These are phyloP conservation scores for Mastomys natalensis DNA, from an alignment of 2,113 vertebrate species.

Conservation along the genomic window DNA sequence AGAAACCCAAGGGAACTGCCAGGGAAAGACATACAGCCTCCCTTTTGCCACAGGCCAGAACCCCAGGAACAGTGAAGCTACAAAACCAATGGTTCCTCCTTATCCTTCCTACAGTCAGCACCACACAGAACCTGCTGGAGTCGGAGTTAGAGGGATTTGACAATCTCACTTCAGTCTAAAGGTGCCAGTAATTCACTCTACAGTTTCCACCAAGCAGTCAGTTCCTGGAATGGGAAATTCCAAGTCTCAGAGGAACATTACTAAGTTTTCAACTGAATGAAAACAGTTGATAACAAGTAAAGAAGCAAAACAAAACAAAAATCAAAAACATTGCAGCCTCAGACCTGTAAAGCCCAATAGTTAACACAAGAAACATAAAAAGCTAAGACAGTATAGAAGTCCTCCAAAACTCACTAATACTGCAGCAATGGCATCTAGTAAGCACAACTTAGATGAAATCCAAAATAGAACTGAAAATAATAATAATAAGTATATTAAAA, in stretches of 20 bases:
- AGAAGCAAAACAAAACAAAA: neutral
- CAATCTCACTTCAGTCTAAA: neutral
- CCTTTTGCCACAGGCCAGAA: neutral
- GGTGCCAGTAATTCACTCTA: neutral
- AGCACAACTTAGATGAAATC: neutral
- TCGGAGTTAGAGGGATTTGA: neutral
- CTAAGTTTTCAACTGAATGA: neutral
- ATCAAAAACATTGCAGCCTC: no score
- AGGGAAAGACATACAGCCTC: neutral
- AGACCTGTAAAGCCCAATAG: neutral
- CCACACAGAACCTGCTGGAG: neutral
- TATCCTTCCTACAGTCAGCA: no score
- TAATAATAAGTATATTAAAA: neutral
- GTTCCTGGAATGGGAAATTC: neutral
- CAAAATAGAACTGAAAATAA: neutral
- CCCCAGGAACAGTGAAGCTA: neutral
- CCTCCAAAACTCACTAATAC: neutral
- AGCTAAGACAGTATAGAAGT: neutral
- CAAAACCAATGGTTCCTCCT: neutral
- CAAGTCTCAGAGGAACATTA: neutral
- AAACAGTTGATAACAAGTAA: neutral
- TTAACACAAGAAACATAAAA: neutral
- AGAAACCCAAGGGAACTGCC: neutral
- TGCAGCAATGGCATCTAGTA: neutral
- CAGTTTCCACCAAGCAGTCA: neutral